Evolutionary conservation across 2,113 vertebrate genomes (phyloP).

Genomic region (Laterallus jamaicensis): DNA sequence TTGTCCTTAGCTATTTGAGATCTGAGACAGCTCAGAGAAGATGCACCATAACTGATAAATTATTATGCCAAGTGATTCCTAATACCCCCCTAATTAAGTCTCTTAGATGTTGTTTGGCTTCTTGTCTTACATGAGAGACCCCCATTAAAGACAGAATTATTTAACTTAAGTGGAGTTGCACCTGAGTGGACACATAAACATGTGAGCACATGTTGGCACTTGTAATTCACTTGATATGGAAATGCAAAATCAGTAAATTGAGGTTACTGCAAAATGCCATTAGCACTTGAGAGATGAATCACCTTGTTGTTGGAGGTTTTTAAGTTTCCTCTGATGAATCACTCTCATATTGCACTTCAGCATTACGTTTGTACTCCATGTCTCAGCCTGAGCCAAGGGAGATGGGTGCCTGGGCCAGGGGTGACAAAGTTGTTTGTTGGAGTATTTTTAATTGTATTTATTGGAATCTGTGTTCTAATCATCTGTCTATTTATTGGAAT

Average conservation of each 20-base stretch:
- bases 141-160: fast-evolving
- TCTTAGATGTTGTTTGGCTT: not conserved
- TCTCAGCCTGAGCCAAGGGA: not conserved
- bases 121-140: not conserved
- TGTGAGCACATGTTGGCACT: not conserved
- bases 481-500: too few species aligned
- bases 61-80: not conserved
- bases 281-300: not conserved
- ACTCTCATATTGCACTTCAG: not conserved
- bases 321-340: not conserved
- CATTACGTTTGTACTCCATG: not conserved
- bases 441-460: not conserved
- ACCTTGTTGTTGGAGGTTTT: not conserved
- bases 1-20: not conserved
- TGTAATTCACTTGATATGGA: not conserved
- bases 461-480: not conserved
- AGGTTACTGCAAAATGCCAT: not conserved
- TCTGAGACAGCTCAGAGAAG: not conserved
- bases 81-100: not conserved
- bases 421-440: not conserved
- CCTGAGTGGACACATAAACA: not conserved
- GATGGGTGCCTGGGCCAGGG: not conserved
- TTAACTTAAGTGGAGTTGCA: not conserved
- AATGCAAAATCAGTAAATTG: constrained; percentile 6
- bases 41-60: not conserved